phyloP scores from a whole-genome alignment of 2,113 vertebrate genomes.

The Balaenoptera acutorostrata region DNA sequence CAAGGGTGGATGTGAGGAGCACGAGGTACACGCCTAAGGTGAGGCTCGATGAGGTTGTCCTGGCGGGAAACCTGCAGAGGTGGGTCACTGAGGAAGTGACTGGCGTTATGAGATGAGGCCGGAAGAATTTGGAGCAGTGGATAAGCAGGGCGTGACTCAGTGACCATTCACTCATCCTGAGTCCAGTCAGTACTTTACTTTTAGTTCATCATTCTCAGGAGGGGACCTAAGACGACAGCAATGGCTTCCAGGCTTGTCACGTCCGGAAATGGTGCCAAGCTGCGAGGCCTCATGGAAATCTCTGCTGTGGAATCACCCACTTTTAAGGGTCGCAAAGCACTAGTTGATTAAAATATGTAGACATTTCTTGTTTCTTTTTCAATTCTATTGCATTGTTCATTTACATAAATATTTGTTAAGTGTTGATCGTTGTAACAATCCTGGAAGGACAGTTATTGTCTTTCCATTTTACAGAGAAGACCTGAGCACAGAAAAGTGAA shows the following conservation, averaged over 20 bases:
- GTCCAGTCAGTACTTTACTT: not conserved
- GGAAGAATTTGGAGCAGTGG: not conserved
- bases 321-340: not conserved
- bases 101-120: not conserved
- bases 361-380: not conserved
- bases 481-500: not conserved
- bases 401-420: not conserved
- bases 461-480: not conserved
- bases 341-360: not conserved
- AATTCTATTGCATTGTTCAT: not conserved
- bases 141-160: not conserved
- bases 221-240: not conserved
- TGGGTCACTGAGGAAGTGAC: not conserved
- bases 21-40: fast-evolving
- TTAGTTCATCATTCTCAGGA: not conserved
- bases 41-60: not conserved
- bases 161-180: not conserved
- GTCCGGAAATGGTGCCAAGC: not conserved
- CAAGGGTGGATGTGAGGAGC: no score
- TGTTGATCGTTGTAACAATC: not conserved
- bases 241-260: not conserved
- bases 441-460: not conserved
- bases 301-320: not conserved
- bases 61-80: not conserved
- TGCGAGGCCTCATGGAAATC: not conserved